These are phyloP conservation scores for Xenus cinereus DNA, from an alignment of 2,113 vertebrate genomes.

Conservation along the genomic window DNA sequence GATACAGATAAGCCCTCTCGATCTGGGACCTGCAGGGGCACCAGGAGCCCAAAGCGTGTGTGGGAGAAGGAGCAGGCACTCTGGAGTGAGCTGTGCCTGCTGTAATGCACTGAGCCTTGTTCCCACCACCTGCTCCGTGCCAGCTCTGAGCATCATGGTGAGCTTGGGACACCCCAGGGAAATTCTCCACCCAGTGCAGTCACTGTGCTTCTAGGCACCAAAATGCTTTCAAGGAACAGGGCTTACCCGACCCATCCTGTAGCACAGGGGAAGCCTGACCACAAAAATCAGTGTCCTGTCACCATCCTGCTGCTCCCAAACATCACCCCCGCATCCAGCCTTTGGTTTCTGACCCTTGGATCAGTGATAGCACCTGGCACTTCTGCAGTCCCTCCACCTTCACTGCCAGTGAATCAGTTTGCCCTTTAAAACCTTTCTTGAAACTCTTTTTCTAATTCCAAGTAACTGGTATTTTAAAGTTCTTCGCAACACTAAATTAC, in stretches of 20 bases:
- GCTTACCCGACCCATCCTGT: no score
- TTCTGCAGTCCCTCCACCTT: background rate
- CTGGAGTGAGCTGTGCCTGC: background rate
- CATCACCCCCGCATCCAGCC: background rate
- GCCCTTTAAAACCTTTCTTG: background rate
- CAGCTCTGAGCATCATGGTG: background rate
- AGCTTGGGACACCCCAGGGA: background rate
- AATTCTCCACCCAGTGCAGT: background rate
- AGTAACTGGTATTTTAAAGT: background rate
- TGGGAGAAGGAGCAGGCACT: background rate
- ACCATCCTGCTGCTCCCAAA: no score
- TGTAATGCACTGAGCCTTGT: no score
- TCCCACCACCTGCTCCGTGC: accelerated
- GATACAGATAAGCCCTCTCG: background rate
- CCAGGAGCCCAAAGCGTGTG: background rate
- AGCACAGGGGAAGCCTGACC: background rate
- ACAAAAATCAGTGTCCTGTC: background rate
- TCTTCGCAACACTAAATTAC: background rate
- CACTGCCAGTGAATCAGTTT: background rate
- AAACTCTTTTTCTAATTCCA: background rate
- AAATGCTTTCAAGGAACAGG: background rate
- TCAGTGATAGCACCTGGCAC: background rate
- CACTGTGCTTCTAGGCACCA: background rate
- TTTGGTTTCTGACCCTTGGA: background rate
- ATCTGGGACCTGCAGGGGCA: background rate